A percentile compares a stretch with the other conserved stretches of the same genome.
These are phyloP conservation scores for Neosilurus hyrtlii DNA, from an alignment of 2,797 vertebrate species.

Conservation along the genomic window DNA sequence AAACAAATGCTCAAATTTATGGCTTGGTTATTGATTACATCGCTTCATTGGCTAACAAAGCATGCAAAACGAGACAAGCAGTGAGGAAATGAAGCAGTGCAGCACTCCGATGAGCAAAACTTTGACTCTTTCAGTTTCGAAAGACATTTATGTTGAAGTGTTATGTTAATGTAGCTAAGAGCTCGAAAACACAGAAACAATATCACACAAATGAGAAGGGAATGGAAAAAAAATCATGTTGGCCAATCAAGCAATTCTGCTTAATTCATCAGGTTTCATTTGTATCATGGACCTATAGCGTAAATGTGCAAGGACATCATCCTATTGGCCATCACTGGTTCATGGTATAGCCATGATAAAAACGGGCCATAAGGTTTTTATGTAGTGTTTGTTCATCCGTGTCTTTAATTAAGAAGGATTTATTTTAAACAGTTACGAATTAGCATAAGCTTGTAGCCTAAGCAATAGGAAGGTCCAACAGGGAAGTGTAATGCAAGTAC, in stretches of 20 bases:
- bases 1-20: conserved; percentile 23
- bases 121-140: not conserved
- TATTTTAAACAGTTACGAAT: not conserved
- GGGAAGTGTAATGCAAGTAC: not conserved
- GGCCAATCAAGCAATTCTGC: not conserved
- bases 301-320: not conserved
- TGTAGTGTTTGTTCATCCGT: not conserved
- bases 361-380: conserved; percentile 15
- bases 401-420: not conserved
- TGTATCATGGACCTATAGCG: not conserved
- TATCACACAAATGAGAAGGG: not conserved
- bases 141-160: not conserved
- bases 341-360: not conserved
- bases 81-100: not conserved
- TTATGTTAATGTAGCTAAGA: not conserved
- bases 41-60: not conserved
- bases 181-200: not conserved
- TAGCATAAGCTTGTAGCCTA: not conserved
- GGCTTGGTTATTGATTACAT: conserved; percentile 22
- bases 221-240: not conserved
- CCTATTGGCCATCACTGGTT: not conserved
- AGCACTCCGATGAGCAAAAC: not conserved
- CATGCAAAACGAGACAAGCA: not conserved
- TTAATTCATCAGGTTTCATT: not conserved
- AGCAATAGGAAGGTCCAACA: not conserved